phyloP scores from a whole-genome alignment of 2,888 invertebrate species.

The Cosmorhoe ocellata region DNA sequence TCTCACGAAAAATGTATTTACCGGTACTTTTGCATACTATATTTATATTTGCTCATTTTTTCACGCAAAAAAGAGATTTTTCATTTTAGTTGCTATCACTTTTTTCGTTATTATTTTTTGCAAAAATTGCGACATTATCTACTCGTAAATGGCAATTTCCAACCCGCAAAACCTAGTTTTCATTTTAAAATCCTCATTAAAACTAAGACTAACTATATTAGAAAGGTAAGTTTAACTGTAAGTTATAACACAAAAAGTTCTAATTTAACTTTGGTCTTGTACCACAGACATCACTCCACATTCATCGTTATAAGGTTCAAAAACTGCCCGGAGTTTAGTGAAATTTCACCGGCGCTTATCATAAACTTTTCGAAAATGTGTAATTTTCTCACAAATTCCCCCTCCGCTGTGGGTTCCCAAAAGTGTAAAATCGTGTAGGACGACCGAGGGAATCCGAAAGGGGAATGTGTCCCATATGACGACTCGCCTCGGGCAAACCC shows the following conservation, averaged over 20 bases:
- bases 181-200: no score
- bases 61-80: no score
- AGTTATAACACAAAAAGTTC: no score
- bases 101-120: no score
- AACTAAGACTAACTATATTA: no score
- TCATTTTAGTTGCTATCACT: no score
- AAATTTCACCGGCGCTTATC: slow-evolving; percentile 45
- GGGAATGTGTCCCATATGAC: slow-evolving; percentile 62
- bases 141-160: no score
- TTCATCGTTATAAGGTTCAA: slow-evolving; percentile 5
- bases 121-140: no score
- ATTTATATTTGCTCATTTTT: no score
- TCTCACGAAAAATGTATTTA: slow-evolving; percentile 51
- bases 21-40: neutral
- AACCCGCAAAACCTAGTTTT: no score
- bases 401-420: slow-evolving; percentile 50
- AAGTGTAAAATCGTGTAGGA: slow-evolving; percentile 74
- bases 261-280: no score
- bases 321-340: slow-evolving; percentile 26
- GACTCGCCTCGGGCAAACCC: slow-evolving; percentile 54
- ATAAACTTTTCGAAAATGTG: slow-evolving; percentile 48
- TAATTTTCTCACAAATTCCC: slow-evolving; percentile 40
- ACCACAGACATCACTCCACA: slow-evolving; percentile 5
- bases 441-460: slow-evolving; percentile 54
- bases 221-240: no score